Percentiles rank a stretch among this genome's conserved stretches.
Evolutionary conservation across 2,113 vertebrate genomes (phyloP).

Genomic region (Coturnix japonica): DNA sequence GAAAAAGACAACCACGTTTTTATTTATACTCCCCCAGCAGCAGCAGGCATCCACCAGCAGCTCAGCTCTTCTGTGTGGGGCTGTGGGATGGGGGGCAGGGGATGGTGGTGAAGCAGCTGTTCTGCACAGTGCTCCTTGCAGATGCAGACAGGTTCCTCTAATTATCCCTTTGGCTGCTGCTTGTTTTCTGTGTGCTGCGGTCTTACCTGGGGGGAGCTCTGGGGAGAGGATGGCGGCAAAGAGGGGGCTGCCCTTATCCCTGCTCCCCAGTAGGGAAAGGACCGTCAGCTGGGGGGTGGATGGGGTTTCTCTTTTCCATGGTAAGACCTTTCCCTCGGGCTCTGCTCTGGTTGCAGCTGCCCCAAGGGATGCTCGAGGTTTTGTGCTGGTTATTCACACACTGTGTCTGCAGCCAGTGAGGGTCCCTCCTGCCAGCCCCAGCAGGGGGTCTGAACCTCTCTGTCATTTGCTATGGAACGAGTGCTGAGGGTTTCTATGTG

Average conservation of each 20-base stretch:
- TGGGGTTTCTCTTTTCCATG: rapidly evolving
- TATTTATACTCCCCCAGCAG: rapidly evolving
- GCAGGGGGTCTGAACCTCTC: background rate
- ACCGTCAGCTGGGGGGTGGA: background rate
- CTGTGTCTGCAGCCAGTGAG: rapidly evolving
- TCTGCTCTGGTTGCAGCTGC: background rate
- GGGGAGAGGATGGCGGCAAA: background rate
- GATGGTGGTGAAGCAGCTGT: background rate
- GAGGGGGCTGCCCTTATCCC: background rate
- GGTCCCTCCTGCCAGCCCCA: background rate
- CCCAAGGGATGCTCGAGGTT: background rate
- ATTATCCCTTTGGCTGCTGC: rapidly evolving
- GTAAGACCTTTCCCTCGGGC: too few species aligned
- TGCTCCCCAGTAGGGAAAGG: rapidly evolving
- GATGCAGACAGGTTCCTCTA: background rate
- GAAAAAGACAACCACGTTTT: background rate
- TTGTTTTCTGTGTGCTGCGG: background rate
- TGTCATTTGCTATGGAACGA: rapidly evolving
- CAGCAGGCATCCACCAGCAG: background rate
- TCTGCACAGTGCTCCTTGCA: background rate
- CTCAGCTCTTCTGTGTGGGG: background rate
- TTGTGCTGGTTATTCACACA: rapidly evolving
- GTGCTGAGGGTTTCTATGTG: rapidly evolving
- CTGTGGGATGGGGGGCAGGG: rapidly evolving
- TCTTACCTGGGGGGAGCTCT: rapidly evolving